A percentile compares a stretch with the other conserved stretches of the same genome.
Conservation (phyloP, 35 echinoderm and acorn worm genomes). For the Stichopus chloronotus region DNA sequence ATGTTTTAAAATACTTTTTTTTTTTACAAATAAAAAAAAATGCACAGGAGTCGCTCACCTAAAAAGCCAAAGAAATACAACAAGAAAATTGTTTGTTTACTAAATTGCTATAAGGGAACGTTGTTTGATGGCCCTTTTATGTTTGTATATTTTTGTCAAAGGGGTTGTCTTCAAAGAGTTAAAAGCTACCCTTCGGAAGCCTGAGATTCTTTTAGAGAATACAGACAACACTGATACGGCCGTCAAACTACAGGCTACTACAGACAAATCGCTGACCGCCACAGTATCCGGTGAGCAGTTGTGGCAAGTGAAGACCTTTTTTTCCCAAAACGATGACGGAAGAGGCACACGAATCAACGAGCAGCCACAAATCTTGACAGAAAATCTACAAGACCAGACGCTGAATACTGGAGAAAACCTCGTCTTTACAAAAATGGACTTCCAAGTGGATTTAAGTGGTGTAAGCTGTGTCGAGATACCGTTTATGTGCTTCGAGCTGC, state of each 20-base stretch:
- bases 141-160: not conserved
- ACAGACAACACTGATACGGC: not conserved
- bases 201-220: conserved; percentile 48
- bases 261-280: conserved; percentile 22
- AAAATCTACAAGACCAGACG: conserved; percentile 1
- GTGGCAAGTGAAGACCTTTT: conserved; percentile 44
- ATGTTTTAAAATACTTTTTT: too few species aligned
- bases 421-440: conserved; percentile 48
- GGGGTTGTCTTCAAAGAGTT: conserved; percentile 48
- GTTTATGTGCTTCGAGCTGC: conserved; percentile 76
- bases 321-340: not conserved
- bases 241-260: conserved; percentile 27
- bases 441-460: conserved; percentile 77
- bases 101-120: too few species aligned
- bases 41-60: too few species aligned
- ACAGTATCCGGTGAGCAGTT: conserved; percentile 37
- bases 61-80: too few species aligned
- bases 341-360: conserved; percentile 44
- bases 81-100: too few species aligned
- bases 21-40: too few species aligned
- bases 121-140: too few species aligned
- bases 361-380: conserved; percentile 63
- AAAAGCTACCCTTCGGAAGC: not conserved
- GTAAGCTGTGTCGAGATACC: conserved; percentile 73
- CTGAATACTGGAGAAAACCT: conserved; percentile 58